A percentile compares a stretch with the other conserved stretches of the same genome.
These are phyloP conservation scores for Glossophaga mutica DNA, from an alignment of 2,797 vertebrate genomes.

Conservation along the genomic window DNA sequence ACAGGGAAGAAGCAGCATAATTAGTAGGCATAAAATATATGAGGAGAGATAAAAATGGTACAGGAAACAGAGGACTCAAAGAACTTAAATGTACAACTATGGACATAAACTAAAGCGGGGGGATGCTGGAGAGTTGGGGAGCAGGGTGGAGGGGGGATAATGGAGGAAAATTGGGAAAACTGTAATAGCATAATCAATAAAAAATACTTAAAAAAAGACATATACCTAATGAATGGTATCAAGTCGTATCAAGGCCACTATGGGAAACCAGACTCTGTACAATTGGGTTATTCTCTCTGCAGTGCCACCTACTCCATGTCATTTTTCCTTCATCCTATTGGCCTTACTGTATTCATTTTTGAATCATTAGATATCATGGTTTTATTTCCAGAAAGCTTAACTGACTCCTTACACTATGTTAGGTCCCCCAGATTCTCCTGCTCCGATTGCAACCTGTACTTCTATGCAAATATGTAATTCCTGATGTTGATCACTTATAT, in stretches of 20 bases:
- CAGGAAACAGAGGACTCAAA: too few species aligned
- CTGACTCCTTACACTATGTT: background rate
- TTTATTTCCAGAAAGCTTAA: background rate
- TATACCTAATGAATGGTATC: background rate
- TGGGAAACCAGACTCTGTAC: background rate
- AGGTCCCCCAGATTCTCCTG: background rate
- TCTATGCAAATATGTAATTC: background rate
- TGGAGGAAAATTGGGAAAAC: too few species aligned
- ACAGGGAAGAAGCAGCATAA: too few species aligned
- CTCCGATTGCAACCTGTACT: background rate
- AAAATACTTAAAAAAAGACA: background rate
- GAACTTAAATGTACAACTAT: too few species aligned
- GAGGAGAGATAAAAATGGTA: too few species aligned
- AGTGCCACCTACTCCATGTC: background rate
- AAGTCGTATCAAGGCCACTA: background rate
- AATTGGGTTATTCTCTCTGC: background rate
- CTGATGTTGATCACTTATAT: background rate
- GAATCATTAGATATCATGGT: background rate
- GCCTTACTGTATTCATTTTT: background rate
- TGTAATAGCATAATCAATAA: too few species aligned
- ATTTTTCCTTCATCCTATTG: background rate
- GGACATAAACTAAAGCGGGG: too few species aligned
- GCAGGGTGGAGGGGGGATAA: too few species aligned
- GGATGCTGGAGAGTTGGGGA: too few species aligned
- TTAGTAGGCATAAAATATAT: too few species aligned